phyloP scores from a whole-genome alignment of 1,140 invertebrate genomes.

The Leptestheria dahalacensis region DNA sequence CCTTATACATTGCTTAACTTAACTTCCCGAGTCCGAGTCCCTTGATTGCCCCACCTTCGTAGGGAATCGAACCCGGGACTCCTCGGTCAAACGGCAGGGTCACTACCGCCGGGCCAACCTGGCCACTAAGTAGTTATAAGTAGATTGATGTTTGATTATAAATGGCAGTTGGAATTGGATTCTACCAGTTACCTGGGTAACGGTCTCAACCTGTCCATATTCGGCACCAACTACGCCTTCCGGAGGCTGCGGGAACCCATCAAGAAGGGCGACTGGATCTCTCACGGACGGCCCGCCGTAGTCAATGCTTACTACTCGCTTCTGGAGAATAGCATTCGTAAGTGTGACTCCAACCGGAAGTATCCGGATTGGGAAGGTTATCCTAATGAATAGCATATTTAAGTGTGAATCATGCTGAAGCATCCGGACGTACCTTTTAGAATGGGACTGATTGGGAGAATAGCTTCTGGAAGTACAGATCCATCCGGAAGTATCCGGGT shows the following conservation, averaged over 20 bases:
- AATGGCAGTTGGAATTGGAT: slow-evolving; percentile 45
- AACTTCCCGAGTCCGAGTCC: not conserved
- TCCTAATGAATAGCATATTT: no score
- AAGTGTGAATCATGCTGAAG: no score
- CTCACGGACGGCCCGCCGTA: slow-evolving; percentile 55
- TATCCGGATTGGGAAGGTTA: no score
- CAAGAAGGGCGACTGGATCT: slow-evolving; percentile 68
- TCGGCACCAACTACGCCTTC: slow-evolving; percentile 59
- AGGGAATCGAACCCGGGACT: no score
- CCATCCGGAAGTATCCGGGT: no score
- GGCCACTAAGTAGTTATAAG: no score
- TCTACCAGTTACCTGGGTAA: slow-evolving; percentile 52
- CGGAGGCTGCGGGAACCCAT: slow-evolving; percentile 55
- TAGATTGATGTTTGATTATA: slow-evolving; percentile 17
- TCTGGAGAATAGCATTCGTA: slow-evolving; percentile 69
- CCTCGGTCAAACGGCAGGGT: no score
- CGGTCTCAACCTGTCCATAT: slow-evolving; percentile 53
- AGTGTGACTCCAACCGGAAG: slow-evolving; percentile 33
- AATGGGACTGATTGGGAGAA: no score
- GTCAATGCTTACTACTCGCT: slow-evolving; percentile 72
- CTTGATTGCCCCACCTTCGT: no score
- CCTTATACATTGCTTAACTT: not conserved
- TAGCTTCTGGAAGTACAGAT: no score
- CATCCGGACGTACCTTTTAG: no score
- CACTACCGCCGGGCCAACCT: no score